Evolutionary conservation across 2,113 vertebrate species (phyloP).

Genomic region (Climacteris rufus): DNA sequence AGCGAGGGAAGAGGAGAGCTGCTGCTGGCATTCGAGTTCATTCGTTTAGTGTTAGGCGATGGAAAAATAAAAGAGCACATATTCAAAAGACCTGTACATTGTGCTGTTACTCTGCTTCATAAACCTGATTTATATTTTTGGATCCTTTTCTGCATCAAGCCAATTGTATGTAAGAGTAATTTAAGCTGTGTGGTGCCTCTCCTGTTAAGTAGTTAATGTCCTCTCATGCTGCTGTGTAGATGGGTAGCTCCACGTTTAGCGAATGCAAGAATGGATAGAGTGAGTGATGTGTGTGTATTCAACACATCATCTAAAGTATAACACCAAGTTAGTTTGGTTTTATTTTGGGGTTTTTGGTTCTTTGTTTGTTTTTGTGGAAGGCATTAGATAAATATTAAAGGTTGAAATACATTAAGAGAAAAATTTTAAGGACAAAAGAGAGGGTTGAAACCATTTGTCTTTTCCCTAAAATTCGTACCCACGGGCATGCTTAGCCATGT

Average conservation of each 20-base stretch:
- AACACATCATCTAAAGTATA: neutral
- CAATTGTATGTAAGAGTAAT: neutral
- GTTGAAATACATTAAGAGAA: neutral
- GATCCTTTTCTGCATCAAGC: neutral
- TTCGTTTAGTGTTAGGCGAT: neutral
- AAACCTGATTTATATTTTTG: neutral
- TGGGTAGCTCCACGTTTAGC: neutral
- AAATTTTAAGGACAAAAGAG: neutral
- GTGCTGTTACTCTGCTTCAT: neutral
- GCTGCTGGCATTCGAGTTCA: neutral
- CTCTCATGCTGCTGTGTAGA: neutral
- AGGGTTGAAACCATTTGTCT: neutral
- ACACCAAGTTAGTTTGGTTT: neutral
- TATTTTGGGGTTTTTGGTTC: neutral
- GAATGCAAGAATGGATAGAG: neutral
- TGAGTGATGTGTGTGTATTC: neutral
- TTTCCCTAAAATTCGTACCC: neutral
- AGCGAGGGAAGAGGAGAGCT: neutral
- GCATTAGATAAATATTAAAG: neutral
- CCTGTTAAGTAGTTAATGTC: fast-evolving
- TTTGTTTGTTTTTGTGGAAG: neutral
- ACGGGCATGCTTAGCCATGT: neutral
- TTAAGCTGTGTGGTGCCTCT: fast-evolving
- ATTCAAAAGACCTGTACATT: neutral
- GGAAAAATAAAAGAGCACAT: neutral